Evolutionary conservation across 2,888 invertebrate species (phyloP).

Genomic region (Glaucopsyche alexis): DNA sequence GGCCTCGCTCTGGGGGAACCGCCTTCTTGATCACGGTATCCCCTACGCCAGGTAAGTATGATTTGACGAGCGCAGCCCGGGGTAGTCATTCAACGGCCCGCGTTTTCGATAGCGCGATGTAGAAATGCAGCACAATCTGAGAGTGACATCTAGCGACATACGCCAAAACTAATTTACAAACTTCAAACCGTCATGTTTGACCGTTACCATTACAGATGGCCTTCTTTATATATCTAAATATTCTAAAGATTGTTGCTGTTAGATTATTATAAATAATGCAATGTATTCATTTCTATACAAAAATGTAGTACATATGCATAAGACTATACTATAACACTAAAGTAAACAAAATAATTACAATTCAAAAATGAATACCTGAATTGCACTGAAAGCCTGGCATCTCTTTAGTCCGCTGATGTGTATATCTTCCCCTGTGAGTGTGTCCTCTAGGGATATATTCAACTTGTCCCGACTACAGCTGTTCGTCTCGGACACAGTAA

Average conservation of each 20-base stretch:
- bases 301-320: neutral
- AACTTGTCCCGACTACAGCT: slow-evolving; percentile 50
- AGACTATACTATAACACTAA: neutral
- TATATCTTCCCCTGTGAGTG: slow-evolving; percentile 54
- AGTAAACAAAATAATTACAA: neutral
- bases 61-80: neutral
- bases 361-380: slow-evolving; percentile 56
- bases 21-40: slow-evolving; percentile 34
- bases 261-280: neutral
- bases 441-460: slow-evolving; percentile 56
- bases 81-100: neutral
- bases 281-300: too few relatives aligned
- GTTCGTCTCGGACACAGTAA: slow-evolving; percentile 58
- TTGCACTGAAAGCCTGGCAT: slow-evolving; percentile 75
- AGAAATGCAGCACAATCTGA: neutral
- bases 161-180: neutral
- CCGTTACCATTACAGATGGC: neutral
- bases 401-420: slow-evolving; percentile 65
- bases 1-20: slow-evolving; percentile 36
- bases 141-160: slow-evolving; percentile 15
- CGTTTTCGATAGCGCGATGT: slow-evolving; percentile 24
- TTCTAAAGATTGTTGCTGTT: neutral
- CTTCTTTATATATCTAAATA: neutral
- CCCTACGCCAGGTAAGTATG: slow-evolving; percentile 31
- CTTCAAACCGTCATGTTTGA: neutral